A percentile compares a stretch with the other conserved stretches of the same genome.
Evolutionary conservation across 2,797 vertebrate genomes (phyloP).

Genomic region (Discoglossus pictus): DNA sequence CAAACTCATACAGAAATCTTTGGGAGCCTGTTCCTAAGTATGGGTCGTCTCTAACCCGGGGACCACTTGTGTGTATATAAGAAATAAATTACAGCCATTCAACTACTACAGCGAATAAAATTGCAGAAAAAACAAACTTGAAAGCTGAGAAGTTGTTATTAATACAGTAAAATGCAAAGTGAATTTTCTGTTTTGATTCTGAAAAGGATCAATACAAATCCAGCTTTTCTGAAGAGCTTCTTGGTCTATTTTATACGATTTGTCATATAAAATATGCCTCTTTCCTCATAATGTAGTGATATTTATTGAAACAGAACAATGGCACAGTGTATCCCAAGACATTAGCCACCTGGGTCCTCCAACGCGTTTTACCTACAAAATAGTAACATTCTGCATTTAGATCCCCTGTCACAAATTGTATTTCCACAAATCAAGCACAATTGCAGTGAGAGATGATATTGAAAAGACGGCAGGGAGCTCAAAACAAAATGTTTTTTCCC

Average conservation of each 20-base stretch:
- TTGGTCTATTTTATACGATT: slow-evolving; percentile 11
- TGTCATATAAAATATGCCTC: slow-evolving; percentile 23
- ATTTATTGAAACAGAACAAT: slow-evolving; percentile 14
- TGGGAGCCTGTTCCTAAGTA: no score
- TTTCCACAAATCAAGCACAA: slow-evolving; percentile 16
- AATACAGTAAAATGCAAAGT: slow-evolving; percentile 22
- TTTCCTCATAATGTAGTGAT: slow-evolving; percentile 6
- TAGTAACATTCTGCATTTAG: background rate
- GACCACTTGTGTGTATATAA: no score
- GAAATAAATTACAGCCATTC: no score
- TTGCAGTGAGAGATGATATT: slow-evolving; percentile 10
- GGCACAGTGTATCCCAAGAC: background rate
- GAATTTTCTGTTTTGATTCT: slow-evolving; percentile 20
- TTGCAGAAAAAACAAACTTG: background rate
- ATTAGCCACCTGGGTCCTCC: slow-evolving; percentile 4
- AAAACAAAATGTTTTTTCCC: slow-evolving; percentile 9
- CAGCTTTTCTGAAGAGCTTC: slow-evolving; percentile 7
- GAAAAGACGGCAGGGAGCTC: slow-evolving; percentile 14
- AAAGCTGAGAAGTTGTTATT: slow-evolving; percentile 1
- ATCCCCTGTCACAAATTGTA: slow-evolving; percentile 10
- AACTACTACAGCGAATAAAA: no score
- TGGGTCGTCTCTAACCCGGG: no score
- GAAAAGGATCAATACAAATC: slow-evolving; percentile 24
- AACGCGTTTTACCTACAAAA: background rate
- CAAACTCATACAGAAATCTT: no score